Evolutionary conservation across 2,113 vertebrate species (phyloP).

Genomic region (Laterallus jamaicensis): DNA sequence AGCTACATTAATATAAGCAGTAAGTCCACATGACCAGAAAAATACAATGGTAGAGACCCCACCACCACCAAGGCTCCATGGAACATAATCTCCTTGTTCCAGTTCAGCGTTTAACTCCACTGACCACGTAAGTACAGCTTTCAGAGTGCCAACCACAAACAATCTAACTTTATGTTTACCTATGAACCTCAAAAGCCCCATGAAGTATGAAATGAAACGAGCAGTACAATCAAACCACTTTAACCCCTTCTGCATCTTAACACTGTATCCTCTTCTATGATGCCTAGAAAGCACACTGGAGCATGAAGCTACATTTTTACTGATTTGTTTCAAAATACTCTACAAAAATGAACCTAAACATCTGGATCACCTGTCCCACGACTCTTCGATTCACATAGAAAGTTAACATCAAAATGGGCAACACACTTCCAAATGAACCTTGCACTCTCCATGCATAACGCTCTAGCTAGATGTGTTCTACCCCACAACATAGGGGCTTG

Average conservation of each 20-base stretch:
- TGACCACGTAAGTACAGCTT: neutral
- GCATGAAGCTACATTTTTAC: neutral
- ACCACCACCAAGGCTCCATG: neutral
- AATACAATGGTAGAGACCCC: neutral
- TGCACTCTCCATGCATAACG: neutral
- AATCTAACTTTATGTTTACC: neutral
- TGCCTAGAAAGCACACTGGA: neutral
- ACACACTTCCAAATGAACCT: neutral
- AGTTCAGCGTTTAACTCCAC: neutral
- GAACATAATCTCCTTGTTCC: neutral
- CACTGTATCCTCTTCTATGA: rapidly evolving
- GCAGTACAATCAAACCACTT: neutral
- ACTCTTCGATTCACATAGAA: neutral
- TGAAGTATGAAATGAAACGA: neutral
- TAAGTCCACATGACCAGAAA: neutral
- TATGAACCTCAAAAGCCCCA: neutral
- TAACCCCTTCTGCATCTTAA: neutral
- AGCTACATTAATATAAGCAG: neutral
- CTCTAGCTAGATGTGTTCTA: neutral
- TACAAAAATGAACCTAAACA: neutral
- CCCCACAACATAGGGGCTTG: neutral
- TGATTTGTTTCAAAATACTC: neutral
- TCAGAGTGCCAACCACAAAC: neutral
- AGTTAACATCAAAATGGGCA: neutral
- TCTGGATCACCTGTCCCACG: neutral